phyloP scores from a whole-genome alignment of 2,113 vertebrate genomes.

The Siphamia tubifer region DNA sequence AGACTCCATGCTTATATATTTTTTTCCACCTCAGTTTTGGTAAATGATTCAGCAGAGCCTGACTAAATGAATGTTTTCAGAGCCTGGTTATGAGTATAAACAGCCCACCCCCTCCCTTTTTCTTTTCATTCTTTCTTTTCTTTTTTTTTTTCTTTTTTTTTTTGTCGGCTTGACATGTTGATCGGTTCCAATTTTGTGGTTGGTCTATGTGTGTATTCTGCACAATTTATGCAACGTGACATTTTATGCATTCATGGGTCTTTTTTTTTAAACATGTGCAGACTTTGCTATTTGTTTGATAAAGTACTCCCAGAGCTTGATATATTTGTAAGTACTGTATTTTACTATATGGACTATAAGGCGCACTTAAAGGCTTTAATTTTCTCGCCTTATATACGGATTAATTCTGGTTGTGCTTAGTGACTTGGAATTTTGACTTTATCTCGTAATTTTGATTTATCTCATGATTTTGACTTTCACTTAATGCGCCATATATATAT shows the following conservation, averaged over 20 bases:
- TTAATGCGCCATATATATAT: too few relatives aligned
- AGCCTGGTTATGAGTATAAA: slow-evolving; percentile 48
- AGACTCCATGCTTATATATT: slow-evolving; percentile 58
- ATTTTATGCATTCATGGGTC: neutral
- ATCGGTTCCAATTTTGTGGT: slow-evolving; percentile 26
- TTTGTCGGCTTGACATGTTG: neutral
- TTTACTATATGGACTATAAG: too few relatives aligned
- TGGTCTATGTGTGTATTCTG: slow-evolving; percentile 7
- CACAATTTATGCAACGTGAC: slow-evolving; percentile 12
- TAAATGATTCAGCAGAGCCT: slow-evolving; percentile 72
- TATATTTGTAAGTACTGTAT: too few relatives aligned
- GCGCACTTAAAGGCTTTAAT: too few relatives aligned
- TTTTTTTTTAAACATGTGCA: slow-evolving; percentile 3
- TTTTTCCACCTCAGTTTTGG: slow-evolving; percentile 65
- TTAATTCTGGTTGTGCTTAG: too few relatives aligned
- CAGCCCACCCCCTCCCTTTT: slow-evolving; percentile 30
- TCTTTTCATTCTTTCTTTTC: too few relatives aligned
- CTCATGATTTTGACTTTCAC: too few relatives aligned
- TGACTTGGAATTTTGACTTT: too few relatives aligned
- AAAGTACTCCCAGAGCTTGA: neutral
- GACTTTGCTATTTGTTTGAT: neutral
- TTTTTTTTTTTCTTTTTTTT: neutral
- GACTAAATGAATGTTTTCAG: slow-evolving; percentile 62
- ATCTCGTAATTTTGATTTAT: too few relatives aligned
- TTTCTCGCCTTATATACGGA: too few relatives aligned